These are phyloP conservation scores for Octonoba sinensis DNA, from an alignment of 2,888 invertebrate genomes.

Conservation along the genomic window DNA sequence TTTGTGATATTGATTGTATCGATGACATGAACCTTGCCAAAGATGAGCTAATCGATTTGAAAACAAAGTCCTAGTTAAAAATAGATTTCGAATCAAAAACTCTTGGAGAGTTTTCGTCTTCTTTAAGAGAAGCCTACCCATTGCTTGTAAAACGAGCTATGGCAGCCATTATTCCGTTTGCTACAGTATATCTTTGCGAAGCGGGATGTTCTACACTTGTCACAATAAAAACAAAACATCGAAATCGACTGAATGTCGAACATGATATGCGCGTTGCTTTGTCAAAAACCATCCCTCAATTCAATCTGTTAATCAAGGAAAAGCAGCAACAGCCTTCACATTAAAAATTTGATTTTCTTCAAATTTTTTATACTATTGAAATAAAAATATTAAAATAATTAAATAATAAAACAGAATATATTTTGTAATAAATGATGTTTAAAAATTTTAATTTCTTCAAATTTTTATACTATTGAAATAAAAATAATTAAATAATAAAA, in stretches of 20 bases:
- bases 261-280: slow-evolving; percentile 44
- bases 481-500: no score
- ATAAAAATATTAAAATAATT: slow-evolving; percentile 49
- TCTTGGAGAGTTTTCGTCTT: no score
- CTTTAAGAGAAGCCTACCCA: slow-evolving; percentile 56
- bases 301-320: slow-evolving; percentile 44
- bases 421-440: no score
- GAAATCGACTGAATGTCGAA: slow-evolving; percentile 48
- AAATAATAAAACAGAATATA: no score
- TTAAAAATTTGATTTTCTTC: slow-evolving; percentile 44
- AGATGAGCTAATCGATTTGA: slow-evolving; percentile 44
- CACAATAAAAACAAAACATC: slow-evolving; percentile 53
- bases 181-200: slow-evolving; percentile 51
- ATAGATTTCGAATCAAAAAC: slow-evolving; percentile 39
- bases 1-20: slow-evolving; percentile 53
- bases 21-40: slow-evolving; percentile 46
- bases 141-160: slow-evolving; percentile 51
- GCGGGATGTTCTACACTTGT: slow-evolving; percentile 48
- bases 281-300: slow-evolving; percentile 48
- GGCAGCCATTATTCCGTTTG: slow-evolving; percentile 55
- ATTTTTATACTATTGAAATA: no score
- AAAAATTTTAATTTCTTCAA: no score
- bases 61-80: slow-evolving; percentile 38
- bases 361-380: slow-evolving; percentile 41
- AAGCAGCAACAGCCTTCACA: slow-evolving; percentile 49